Evolutionary conservation across 2,888 invertebrate genomes (phyloP), one percentile per base, ranked within the genome.

Genomic region (Sipha maydis): DNA sequence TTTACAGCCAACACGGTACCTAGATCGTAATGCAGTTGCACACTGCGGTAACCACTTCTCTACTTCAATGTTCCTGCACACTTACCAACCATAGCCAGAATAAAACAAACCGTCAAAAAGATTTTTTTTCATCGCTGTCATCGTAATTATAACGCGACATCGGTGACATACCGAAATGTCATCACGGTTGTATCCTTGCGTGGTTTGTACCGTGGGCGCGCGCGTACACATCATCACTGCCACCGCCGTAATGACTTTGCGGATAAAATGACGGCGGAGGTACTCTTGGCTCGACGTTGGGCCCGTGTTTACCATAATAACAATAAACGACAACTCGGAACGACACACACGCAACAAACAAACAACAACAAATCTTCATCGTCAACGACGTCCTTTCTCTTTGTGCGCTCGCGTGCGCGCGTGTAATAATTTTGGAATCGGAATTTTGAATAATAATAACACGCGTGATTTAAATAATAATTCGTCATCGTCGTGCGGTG

Each of bases 361-460:
- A 77, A 85, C 61, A 84, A 84, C 76, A 78, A 85, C 78, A 69
- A 85, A 85, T 78, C 85, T 77, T 85, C 85, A 31, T 54, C 85
- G 76, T 38, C 67, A 21, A 69, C 73, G 28, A 75, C 61, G 82
- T 88, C 76, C 76, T 82, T 82, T 88, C 82, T 88, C 88, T 88
- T 82, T 88, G n/a, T 82, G 67, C 41, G 19, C 75, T 38, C 38
- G 38, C 79, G 48, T 14, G 78, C 71, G 56, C 75, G 73, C 79
- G 79, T 88, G 67, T 67, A 82, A 82, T 88, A 82, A 88, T 82
- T 88, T 80, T 56, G 31, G 80, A 88, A 88, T 88, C 73, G 86
- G 86, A 86, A 86, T 86, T 86, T 86, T 86, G 86, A 86, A 86
- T 86, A 86, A 86, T 86, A 86, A 86, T 86, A 86, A 80, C 76